These are phyloP conservation scores for Trachelus stipa DNA, from an alignment of 2,888 invertebrate species.

Conservation along the genomic window DNA sequence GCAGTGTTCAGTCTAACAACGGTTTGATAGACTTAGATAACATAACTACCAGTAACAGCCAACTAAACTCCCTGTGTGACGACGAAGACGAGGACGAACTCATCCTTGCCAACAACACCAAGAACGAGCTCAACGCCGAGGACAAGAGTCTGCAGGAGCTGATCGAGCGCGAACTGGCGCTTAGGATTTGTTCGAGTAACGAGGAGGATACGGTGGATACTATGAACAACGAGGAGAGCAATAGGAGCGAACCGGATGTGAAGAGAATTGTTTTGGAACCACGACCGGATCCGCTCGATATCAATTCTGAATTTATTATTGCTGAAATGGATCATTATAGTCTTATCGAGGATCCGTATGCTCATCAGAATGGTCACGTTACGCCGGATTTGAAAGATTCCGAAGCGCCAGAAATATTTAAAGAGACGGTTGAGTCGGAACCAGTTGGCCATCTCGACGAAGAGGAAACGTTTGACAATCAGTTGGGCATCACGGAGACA, in stretches of 20 bases:
- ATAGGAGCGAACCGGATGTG: slow-evolving; percentile 38
- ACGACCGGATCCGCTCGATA: slow-evolving; percentile 38
- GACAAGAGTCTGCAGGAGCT: slow-evolving; percentile 63
- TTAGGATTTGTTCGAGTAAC: slow-evolving; percentile 55
- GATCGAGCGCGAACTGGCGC: slow-evolving; percentile 61
- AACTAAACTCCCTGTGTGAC: slow-evolving; percentile 58
- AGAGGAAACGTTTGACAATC: slow-evolving; percentile 21
- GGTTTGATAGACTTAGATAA: slow-evolving; percentile 65
- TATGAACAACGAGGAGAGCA: slow-evolving; percentile 28
- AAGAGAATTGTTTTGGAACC: slow-evolving; percentile 53
- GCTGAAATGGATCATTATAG: slow-evolving; percentile 54
- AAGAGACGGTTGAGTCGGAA: slow-evolving; percentile 14
- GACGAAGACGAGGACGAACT: slow-evolving; percentile 60
- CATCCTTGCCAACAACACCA: slow-evolving; percentile 54
- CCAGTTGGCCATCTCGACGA: slow-evolving; percentile 6
- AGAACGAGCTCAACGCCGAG: slow-evolving; percentile 55
- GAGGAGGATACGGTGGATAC: slow-evolving; percentile 26
- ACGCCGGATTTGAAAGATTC: slow-evolving; percentile 27
- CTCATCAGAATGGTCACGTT: slow-evolving; percentile 52
- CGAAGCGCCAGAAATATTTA: slow-evolving; percentile 18
- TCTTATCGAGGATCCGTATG: slow-evolving; percentile 48
- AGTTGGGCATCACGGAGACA: slow-evolving; percentile 19
- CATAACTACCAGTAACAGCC: slow-evolving; percentile 61
- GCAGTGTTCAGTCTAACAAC: slow-evolving; percentile 65
- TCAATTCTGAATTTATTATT: slow-evolving; percentile 55